Conservation (phyloP, 2,797 vertebrate genomes). For the Diglossa cyanea region DNA sequence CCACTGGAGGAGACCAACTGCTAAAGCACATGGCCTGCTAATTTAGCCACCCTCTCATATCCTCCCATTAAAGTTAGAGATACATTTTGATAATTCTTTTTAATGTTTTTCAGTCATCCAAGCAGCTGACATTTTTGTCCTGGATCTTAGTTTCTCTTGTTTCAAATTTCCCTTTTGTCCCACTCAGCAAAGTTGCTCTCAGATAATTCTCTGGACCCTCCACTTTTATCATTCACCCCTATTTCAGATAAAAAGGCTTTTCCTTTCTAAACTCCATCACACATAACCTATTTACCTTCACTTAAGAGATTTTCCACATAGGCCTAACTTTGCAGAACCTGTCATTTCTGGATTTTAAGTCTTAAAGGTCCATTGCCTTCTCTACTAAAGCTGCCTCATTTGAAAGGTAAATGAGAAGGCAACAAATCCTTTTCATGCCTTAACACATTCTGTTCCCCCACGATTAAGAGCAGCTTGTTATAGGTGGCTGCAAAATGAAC, state of each 20-base stretch:
- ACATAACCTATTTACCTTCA: background rate
- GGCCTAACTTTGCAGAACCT: background rate
- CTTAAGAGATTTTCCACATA: background rate
- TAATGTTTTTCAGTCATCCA: background rate
- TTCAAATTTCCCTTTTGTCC: background rate
- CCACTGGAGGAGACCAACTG: background rate
- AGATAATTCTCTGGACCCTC: background rate
- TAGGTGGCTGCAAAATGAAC: background rate
- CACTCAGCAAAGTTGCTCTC: background rate
- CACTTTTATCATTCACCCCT: background rate
- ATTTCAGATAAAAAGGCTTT: background rate
- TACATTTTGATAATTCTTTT: background rate
- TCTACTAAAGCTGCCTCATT: background rate
- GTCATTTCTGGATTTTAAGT: background rate
- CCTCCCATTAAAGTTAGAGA: background rate
- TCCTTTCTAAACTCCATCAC: background rate
- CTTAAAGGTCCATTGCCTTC: background rate
- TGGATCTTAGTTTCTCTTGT: background rate
- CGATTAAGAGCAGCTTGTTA: background rate
- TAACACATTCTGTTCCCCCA: background rate
- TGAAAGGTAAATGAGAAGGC: slow-evolving; percentile 21
- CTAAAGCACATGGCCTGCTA: background rate
- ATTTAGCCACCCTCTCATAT: background rate
- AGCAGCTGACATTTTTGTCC: background rate
- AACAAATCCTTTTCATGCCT: background rate